Evolutionary conservation across 2,113 vertebrate genomes (phyloP).

Genomic region (Poicephalus gulielmi): DNA sequence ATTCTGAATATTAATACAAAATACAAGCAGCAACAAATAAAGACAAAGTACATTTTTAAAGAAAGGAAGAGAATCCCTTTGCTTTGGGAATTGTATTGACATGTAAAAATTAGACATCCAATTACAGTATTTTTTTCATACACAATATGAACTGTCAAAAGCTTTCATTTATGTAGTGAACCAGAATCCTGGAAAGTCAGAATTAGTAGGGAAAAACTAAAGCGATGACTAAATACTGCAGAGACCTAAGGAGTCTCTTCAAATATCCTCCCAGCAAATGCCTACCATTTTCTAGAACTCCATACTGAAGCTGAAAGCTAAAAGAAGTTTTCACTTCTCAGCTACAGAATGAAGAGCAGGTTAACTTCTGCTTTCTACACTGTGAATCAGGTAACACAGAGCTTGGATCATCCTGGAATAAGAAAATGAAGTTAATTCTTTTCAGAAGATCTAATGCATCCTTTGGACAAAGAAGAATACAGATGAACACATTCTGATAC

Average conservation of each 20-base stretch:
- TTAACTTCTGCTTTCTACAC: not conserved
- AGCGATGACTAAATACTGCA: not conserved
- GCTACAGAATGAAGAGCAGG: not conserved
- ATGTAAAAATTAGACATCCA: not conserved
- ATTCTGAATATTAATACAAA: not conserved
- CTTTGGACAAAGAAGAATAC: not conserved
- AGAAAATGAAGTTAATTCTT: not conserved
- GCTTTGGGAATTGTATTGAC: not conserved
- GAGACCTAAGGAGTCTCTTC: not conserved
- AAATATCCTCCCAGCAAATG: not conserved
- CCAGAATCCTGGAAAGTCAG: not conserved
- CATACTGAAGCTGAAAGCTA: not conserved
- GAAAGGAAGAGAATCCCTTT: not conserved
- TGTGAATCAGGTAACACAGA: not conserved
- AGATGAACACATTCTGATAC: not conserved
- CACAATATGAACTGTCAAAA: not conserved
- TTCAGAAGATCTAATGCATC: not conserved
- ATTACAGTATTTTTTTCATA: not conserved
- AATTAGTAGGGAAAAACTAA: not conserved
- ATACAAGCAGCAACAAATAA: not conserved
- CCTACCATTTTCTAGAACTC: not conserved
- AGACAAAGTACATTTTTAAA: not conserved
- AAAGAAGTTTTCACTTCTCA: not conserved
- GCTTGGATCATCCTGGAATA: not conserved
- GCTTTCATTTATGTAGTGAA: not conserved